phyloP scores from a whole-genome alignment of 2,113 vertebrate genomes.

The Zapus hudsonius region DNA sequence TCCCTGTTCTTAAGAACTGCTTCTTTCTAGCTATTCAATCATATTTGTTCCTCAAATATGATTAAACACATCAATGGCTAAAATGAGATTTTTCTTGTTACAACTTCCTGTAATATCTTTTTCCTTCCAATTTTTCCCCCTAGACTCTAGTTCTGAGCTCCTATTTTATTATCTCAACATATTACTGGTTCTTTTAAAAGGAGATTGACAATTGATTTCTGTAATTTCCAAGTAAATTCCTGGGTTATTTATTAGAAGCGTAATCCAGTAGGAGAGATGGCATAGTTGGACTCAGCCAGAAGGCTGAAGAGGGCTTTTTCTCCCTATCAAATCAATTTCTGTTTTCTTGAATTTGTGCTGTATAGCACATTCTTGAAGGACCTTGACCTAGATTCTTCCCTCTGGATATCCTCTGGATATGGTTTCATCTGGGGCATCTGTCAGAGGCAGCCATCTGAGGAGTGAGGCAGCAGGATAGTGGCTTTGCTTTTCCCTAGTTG shows the following conservation, averaged over 20 bases:
- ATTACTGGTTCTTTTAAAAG: constrained; percentile 39
- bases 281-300: background rate
- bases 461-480: background rate
- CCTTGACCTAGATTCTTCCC: background rate
- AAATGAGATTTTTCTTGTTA: background rate
- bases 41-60: background rate
- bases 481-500: background rate
- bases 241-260: background rate
- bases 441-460: background rate
- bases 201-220: background rate
- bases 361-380: background rate
- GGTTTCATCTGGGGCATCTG: background rate
- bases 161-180: background rate
- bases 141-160: background rate
- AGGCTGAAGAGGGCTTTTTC: background rate
- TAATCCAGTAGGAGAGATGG: background rate
- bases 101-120: background rate
- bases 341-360: background rate
- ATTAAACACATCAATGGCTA: background rate
- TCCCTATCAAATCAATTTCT: constrained; percentile 20
- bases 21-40: background rate
- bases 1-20: background rate
- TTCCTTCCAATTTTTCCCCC: constrained; percentile 1
- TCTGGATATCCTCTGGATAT: background rate
- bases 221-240: background rate